Percentiles rank a stretch among this genome's conserved stretches.
These are phyloP conservation scores for Galerucella pusilla DNA, from an alignment of 2,888 invertebrate genomes.

Conservation along the genomic window DNA sequence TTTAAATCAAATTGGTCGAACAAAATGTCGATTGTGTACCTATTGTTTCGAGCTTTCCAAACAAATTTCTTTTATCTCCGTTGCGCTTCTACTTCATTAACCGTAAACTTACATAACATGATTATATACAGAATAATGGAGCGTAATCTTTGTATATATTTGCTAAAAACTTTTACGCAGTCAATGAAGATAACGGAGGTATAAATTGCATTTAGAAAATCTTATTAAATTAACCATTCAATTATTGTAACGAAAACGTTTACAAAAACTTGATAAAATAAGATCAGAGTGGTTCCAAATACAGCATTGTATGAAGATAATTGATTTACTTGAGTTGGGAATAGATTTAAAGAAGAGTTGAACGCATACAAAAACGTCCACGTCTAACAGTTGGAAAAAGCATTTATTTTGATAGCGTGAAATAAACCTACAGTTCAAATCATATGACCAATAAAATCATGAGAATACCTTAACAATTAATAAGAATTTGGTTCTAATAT, in stretches of 20 bases:
- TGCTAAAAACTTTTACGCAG: background rate
- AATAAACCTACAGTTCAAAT: too few relatives aligned
- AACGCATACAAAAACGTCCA: too few relatives aligned
- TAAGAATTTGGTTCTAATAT: too few relatives aligned
- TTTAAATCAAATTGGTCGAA: conserved; percentile 13
- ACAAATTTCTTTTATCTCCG: conserved; percentile 31
- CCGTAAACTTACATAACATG: conserved; percentile 2
- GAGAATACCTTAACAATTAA: too few relatives aligned
- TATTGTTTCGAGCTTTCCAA: conserved; percentile 27
- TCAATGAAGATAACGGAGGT: background rate
- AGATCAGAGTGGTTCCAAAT: background rate
- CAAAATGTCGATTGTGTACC: conserved; percentile 27
- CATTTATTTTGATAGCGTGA: too few relatives aligned
- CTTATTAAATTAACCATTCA: background rate
- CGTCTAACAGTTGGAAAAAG: too few relatives aligned
- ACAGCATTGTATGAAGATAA: background rate
- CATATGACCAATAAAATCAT: too few relatives aligned
- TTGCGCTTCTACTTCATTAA: conserved; percentile 7
- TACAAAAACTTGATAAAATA: too few relatives aligned
- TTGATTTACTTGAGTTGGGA: too few relatives aligned
- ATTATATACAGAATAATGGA: conserved; percentile 2
- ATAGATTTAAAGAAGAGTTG: too few relatives aligned
- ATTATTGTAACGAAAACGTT: background rate
- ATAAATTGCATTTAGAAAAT: background rate
- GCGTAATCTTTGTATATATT: background rate